Conservation (phyloP, 1,140 invertebrate genomes). For the Pissodes strobi region DNA sequence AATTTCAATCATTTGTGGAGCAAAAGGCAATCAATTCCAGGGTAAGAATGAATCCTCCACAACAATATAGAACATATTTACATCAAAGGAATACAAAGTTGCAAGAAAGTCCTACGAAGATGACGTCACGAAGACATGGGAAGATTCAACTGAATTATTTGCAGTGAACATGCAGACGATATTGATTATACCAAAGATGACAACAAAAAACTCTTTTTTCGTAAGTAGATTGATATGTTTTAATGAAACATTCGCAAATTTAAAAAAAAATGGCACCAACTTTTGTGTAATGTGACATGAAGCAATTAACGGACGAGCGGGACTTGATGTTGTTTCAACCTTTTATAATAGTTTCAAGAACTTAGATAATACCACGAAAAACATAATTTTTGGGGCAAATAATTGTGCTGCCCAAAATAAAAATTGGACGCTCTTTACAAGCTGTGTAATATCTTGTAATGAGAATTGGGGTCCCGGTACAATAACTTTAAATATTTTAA, state of each 20-base stretch:
- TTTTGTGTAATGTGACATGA: conserved; percentile 17
- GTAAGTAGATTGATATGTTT: conserved; percentile 5
- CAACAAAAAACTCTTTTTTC: conserved; percentile 21
- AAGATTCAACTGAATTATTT: conserved; percentile 4
- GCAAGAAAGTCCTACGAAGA: background rate
- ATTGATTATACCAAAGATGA: conserved; percentile 20
- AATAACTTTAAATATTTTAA: too few species aligned
- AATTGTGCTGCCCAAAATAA: too few species aligned
- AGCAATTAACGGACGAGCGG: conserved; percentile 6
- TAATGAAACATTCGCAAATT: conserved; percentile 19
- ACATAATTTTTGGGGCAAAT: conserved; percentile 9
- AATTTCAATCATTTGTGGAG: too few species aligned
- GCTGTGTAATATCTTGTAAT: too few species aligned
- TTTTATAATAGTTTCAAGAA: conserved; percentile 7
- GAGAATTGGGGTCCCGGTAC: too few species aligned
- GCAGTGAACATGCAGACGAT: conserved; percentile 12
- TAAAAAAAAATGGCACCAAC: conserved; percentile 14
- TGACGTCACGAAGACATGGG: conserved; percentile 15
- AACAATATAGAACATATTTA: too few species aligned
- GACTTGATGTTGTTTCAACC: background rate
- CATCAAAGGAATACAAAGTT: conserved; percentile 1
- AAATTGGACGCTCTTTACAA: too few species aligned
- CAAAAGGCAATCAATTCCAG: too few species aligned
- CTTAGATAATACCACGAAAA: background rate
- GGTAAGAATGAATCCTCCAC: too few species aligned